Base-by-base conservation (phyloP, 2,113 vertebrate species). In the Caloenas nicobarica region DNA sequence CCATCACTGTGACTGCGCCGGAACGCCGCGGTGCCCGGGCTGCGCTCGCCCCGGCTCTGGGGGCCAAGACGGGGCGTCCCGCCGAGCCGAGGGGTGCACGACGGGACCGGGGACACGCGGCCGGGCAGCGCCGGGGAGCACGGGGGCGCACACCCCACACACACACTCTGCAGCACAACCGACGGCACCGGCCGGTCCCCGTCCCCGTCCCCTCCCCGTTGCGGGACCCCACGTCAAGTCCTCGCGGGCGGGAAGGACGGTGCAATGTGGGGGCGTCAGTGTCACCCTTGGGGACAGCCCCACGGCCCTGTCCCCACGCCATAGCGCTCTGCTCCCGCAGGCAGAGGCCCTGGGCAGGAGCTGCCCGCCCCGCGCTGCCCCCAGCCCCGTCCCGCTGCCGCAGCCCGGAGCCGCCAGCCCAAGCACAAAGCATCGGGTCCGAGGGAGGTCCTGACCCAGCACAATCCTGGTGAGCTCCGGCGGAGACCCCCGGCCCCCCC, bases 1-100 rank as follows among this genome's bases (percentile, higher is more conserved):
- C 81, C 81, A 90, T 85, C 95, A 94, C 95, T 95, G 97, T 97
- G 95, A 95, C 95, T 64, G 73, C 51, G 81, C 28, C 70, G 87
- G 85, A 95, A 79, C 44, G 6, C 62, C 36, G 54, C 22, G 11
- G 72, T 31, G n/a, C 72, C 17, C 51, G 73, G 86, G 77, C 84
- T 26, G 84, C 46, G 25, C 82, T 86, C 22, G 28, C 80, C 74
- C 56, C 61, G 9, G 77, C 18, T 19, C 38, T 11, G 69, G 82
- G 82, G 68, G 19, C 5, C 50, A 73, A 58, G 65, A 61, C 3
- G n/a, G 71, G 54, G 60, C 10, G 3, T n/a, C 64, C 83, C 34
- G 2, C 26, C 8, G 6, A 69, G 71, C 82, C 23, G 13, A 64
- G 82, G 82, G 82, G 53, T 21, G 9, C 62, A 26, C 61, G 5